Base-by-base conservation (phyloP, 2,888 invertebrate species). In the Alviniconcha strummeri region DNA sequence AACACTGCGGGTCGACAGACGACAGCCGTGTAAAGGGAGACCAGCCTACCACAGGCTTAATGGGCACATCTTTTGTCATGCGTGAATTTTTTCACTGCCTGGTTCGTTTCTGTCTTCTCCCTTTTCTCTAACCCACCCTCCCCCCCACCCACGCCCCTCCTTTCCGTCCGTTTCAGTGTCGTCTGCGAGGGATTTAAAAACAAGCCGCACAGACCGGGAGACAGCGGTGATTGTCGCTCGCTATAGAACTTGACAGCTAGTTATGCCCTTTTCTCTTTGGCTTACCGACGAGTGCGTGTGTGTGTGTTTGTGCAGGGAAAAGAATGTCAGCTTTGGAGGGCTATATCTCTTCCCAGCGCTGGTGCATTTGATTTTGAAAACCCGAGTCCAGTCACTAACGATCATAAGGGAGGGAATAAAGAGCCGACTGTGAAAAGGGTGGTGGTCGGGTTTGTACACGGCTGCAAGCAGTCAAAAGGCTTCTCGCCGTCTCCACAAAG, bases 41-140 rank as follows among this genome's bases (percentile, higher is more conserved):
- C 67, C 36, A 57, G 52, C 79, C 79, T 67, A 79, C 64, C 64
- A 67, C 71, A 19, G 69, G 5, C 17, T 80, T 71, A 80, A 80
- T 80, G 72, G 80, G 19, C 72, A 36, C 80, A 71, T 72, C 80
- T 80, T 80, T 80, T 80, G 80, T 80, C 72, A 80, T 80, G 80
- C 80, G 67, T 72, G 71, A 80, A 57, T 57, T 69, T 80, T 67
- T 71, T 83, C 74, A 17, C 54, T 79, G 54, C 54, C 80, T 83
- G 11, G n/a, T 55, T 52, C 74, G 11, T 81, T 75, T 81, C 72
- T 55, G 36, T 69, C 60, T n/a, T 78, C 60, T 60, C 60, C 54
- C 54, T 75, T 36, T 60, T 60, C 60, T 60, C 60, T 60, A 60
- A 36, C 60, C 60, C 13, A 13, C 52, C 17, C 60, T 13, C 74